Base-by-base conservation (phyloP, 30 jellyfish, hydroid and myxozoan species). In the Cassiopea xamachana region DNA sequence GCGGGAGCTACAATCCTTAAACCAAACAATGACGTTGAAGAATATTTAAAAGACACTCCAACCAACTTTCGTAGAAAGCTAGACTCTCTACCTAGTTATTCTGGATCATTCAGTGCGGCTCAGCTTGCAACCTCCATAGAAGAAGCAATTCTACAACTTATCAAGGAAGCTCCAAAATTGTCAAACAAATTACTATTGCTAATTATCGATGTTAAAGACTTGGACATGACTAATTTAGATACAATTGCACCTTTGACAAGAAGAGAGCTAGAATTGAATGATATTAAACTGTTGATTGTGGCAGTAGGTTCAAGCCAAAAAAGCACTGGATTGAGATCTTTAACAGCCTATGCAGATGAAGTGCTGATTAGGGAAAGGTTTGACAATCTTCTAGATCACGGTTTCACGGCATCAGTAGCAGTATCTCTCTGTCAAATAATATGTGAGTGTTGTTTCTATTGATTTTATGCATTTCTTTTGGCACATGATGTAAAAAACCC, bases 301-400 rank as follows among this genome's bases (percentile, higher is more conserved):
- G 87, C 93, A 1, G 74, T 43, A 6, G 93, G 87, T 43, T 51
- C 60, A 70, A 48, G 8, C 43, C 48, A 64, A 18, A 75, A 61
- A 14, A 76, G 69, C 5, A 48, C 48, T 46, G 51, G 17, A 4
- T 60, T 86, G 67, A 61, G 15, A 47, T 43, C 81, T 0, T 51
- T 86, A 39, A 86, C 93, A 44, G 69, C 48, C 17, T 86, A 86
- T 62, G 19, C 69, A 73, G 82, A 86, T 71, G 93, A 86, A 48
- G 81, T 86, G 49, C 49, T 86, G n/a, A 46, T 70, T 46, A 58
- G 6, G 58, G 60, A 75, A 50, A 60, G 81, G 6, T 86, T 86
- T 16, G 82, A 60, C 43, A 67, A 61, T 45, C 18, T 86, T 7
- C 49, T 82, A 7, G 73, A 82, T 43, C 61, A 45, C 43, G 90